A percentile compares a stretch with the other conserved stretches of the same genome.
These are phyloP conservation scores for Hydropsyche betteni DNA, from an alignment of 2,888 invertebrate species.

Conservation along the genomic window DNA sequence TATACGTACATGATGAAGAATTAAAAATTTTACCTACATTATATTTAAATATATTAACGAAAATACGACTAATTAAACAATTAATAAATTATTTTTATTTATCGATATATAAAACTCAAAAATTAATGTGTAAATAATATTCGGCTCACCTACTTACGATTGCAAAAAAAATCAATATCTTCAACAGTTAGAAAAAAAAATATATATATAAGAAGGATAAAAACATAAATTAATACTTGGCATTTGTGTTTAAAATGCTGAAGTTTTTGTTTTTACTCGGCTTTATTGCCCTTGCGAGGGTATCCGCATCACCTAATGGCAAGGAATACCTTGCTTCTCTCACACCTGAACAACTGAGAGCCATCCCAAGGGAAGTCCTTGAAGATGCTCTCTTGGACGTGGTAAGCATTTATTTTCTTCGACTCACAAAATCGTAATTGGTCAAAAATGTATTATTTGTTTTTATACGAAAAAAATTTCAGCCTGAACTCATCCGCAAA, in stretches of 20 bases:
- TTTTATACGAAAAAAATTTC: not conserved
- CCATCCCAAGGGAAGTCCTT: not conserved
- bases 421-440: no score
- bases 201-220: not conserved
- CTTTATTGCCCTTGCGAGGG: not conserved
- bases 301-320: conserved; percentile 12
- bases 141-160: not conserved
- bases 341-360: not conserved
- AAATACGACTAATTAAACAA: no score
- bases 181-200: no score
- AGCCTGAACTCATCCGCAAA: conserved; percentile 60
- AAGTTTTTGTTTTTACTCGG: conserved; percentile 3
- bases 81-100: no score
- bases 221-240: not conserved
- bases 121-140: not conserved
- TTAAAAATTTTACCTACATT: no score
- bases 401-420: not conserved
- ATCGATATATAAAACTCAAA: no score
- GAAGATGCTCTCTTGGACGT: conserved; percentile 36
- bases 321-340: conserved; percentile 19
- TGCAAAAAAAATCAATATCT: not conserved
- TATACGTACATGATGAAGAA: no score
- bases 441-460: no score
- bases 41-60: no score
- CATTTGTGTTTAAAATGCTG: conserved; percentile 9